Evolutionary conservation across 2,113 vertebrate species (phyloP).

Genomic region (Cavia aperea): DNA sequence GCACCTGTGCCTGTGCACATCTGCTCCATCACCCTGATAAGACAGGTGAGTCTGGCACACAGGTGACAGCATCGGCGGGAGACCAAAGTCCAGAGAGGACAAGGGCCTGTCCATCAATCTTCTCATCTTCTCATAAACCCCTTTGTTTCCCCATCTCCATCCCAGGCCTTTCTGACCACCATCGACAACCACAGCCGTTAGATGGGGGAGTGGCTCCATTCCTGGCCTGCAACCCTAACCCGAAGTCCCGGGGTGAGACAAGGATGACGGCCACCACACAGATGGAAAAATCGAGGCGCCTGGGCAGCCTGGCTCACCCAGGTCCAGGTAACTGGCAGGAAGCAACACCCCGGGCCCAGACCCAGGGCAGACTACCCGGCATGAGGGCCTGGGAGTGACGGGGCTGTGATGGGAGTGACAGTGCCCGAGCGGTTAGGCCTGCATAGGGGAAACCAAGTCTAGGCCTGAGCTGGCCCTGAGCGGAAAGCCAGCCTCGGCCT

Average conservation of each 20-base stretch:
- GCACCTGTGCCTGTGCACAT: not conserved
- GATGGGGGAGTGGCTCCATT: not conserved
- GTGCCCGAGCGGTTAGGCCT: not conserved
- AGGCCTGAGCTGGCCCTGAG: not conserved
- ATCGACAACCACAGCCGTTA: not conserved
- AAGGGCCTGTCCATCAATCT: not conserved
- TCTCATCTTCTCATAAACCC: not conserved
- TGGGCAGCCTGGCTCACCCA: not conserved
- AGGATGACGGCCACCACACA: not conserved
- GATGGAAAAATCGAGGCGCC: not conserved
- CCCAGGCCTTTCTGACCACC: not conserved
- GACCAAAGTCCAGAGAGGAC: not conserved
- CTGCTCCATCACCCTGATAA: constrained; percentile 3
- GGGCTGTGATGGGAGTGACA: not conserved
- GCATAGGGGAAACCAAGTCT: not conserved
- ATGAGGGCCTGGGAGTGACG: not conserved
- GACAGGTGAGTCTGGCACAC: not conserved
- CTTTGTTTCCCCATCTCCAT: not conserved
- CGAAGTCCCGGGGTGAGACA: not conserved
- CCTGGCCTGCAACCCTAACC: not conserved
- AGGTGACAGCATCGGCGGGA: constrained; percentile 2
- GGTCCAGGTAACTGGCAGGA: not conserved
- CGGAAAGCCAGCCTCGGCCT: not conserved
- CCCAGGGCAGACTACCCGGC: not conserved
- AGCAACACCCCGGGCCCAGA: not conserved